Percentiles rank a stretch among this genome's conserved stretches.
phyloP scores from a whole-genome alignment of 1,140 invertebrate genomes.

The Ladona fulva region DNA sequence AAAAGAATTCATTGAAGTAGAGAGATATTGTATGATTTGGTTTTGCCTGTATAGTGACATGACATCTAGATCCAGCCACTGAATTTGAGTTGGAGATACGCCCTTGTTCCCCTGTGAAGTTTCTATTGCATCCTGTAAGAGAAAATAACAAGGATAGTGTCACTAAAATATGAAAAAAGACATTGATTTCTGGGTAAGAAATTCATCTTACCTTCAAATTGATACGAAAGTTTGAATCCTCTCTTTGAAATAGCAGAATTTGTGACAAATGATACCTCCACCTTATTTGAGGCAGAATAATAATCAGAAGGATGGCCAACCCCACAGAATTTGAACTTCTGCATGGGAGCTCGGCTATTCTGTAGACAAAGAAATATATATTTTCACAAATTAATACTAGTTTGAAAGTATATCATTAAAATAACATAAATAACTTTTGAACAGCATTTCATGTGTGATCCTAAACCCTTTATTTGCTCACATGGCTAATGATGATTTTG shows the following conservation, averaged over 20 bases:
- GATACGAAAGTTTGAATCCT: conserved; percentile 45
- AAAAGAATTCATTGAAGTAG: conserved; percentile 42
- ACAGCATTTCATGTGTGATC: too few relatives aligned
- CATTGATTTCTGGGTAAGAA: background rate
- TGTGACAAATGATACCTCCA: conserved; percentile 41
- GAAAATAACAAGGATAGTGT: background rate
- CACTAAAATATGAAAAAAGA: background rate
- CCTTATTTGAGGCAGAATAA: conserved; percentile 33
- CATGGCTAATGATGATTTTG: too few relatives aligned
- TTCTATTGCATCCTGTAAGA: conserved; percentile 50
- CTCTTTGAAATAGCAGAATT: conserved; percentile 28
- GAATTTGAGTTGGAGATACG: conserved; percentile 41
- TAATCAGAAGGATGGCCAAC: conserved; percentile 33
- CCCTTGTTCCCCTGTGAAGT: conserved; percentile 56
- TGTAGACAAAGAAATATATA: background rate
- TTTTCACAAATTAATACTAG: too few relatives aligned
- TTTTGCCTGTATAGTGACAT: conserved; percentile 46
- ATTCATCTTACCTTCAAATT: conserved; percentile 23
- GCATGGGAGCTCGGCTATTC: background rate
- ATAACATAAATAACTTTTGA: too few relatives aligned
- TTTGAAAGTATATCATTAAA: too few relatives aligned
- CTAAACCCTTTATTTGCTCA: too few relatives aligned
- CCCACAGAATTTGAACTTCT: background rate
- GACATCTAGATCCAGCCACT: conserved; percentile 39
- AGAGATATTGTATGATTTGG: conserved; percentile 51